These are phyloP conservation scores for Heliconius nattereri DNA, from an alignment of 1,140 invertebrate species.

Conservation along the genomic window DNA sequence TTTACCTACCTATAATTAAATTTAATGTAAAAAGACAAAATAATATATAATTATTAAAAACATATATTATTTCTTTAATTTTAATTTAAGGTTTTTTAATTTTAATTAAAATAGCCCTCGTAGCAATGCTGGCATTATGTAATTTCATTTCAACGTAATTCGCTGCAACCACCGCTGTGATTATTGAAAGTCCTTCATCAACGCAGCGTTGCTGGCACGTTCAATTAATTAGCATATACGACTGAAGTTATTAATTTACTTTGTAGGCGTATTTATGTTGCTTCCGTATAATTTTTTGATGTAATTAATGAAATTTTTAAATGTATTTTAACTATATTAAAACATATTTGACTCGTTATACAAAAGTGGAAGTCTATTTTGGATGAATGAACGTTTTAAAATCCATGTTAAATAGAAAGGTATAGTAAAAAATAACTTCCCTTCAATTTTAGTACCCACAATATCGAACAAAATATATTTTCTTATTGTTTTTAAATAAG, in stretches of 20 bases:
- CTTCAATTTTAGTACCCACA: too few species aligned
- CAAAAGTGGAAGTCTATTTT: too few species aligned
- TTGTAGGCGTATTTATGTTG: not conserved
- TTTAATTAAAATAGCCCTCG: not conserved
- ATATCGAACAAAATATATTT: too few species aligned
- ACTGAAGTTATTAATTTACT: not conserved
- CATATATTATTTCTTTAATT: not conserved
- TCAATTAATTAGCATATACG: constrained; percentile 2
- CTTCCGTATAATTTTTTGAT: not conserved
- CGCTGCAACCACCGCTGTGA: not conserved
- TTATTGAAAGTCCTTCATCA: constrained; percentile 11
- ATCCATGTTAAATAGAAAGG: too few species aligned
- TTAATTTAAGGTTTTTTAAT: not conserved
- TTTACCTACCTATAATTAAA: too few species aligned
- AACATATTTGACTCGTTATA: too few species aligned
- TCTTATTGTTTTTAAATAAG: too few species aligned
- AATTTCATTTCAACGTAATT: not conserved
- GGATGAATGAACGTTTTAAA: too few species aligned
- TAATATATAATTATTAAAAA: too few species aligned
- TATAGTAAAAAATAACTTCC: too few species aligned
- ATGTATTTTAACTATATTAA: too few species aligned
- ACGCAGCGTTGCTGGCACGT: not conserved
- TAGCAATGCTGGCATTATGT: not conserved
- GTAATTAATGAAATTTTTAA: not conserved
- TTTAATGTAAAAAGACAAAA: too few species aligned